Percentiles rank a stretch among this genome's conserved stretches.
Conservation (phyloP, 2,888 invertebrate species). For the Drosophila infuscata region DNA sequence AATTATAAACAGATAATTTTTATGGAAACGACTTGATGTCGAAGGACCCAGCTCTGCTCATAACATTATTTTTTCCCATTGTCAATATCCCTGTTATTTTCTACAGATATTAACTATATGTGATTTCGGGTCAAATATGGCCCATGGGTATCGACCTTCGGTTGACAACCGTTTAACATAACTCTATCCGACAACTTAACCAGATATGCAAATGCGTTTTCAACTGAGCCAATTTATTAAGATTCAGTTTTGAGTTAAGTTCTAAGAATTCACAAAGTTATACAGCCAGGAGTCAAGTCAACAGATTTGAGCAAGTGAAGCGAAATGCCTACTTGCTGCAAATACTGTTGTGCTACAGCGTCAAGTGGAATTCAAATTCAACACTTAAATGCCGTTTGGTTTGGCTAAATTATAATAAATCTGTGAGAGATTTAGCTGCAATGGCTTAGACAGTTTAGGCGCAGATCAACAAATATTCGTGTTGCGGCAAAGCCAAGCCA, state of each 20-base stretch:
- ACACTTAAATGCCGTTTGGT: constrained; percentile 5
- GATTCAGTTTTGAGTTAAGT: background rate
- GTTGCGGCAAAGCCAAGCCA: constrained; percentile 61
- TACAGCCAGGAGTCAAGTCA: background rate
- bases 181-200: too few relatives aligned
- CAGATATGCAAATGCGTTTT: background rate
- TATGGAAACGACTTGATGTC: background rate
- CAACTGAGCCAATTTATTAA: background rate
- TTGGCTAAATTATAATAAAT: constrained; percentile 52
- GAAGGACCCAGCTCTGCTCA: background rate
- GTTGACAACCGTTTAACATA: too few relatives aligned
- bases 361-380: background rate
- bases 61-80: background rate
- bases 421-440: constrained; percentile 28
- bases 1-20: background rate
- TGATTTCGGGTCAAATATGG: too few relatives aligned
- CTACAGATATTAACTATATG: background rate
- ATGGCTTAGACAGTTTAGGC: constrained; percentile 66
- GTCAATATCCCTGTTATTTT: background rate
- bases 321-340: background rate
- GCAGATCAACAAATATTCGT: constrained; percentile 67
- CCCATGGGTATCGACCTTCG: too few relatives aligned
- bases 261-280: background rate
- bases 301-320: background rate
- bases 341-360: background rate